phyloP scores from a whole-genome alignment of 1,140 invertebrate genomes.

The Aricia agestis region DNA sequence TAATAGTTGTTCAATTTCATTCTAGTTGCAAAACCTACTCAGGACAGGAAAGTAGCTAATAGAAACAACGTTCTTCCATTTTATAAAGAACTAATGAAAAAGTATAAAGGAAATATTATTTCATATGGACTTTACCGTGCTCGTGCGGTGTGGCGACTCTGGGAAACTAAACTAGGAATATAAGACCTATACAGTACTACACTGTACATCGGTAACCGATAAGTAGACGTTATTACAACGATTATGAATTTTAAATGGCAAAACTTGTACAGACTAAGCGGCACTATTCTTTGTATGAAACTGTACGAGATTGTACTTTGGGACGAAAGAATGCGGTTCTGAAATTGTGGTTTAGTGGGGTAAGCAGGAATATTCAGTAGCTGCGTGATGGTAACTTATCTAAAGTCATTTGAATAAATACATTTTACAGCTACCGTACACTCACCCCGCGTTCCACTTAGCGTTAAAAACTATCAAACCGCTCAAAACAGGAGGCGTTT shows the following conservation, averaged over 20 bases:
- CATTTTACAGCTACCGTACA: no score
- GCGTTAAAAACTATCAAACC: no score
- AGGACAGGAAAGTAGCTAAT: neutral
- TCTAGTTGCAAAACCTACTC: neutral
- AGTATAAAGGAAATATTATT: conserved; percentile 31
- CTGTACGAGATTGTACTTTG: no score
- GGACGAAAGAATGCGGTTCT: neutral
- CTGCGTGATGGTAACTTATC: no score
- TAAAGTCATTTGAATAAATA: no score
- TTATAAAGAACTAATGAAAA: neutral
- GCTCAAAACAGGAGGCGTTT: no score
- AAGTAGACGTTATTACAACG: conserved; percentile 54
- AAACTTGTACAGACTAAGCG: conserved; percentile 17
- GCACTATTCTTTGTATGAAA: neutral
- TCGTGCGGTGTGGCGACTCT: conserved; percentile 53
- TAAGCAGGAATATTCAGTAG: no score
- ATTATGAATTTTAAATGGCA: conserved; percentile 25
- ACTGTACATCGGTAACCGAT: conserved; percentile 45
- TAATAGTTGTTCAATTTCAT: neutral
- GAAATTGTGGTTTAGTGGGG: no score
- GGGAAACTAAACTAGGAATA: conserved; percentile 54
- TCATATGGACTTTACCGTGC: conserved; percentile 62
- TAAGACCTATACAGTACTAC: conserved; percentile 52
- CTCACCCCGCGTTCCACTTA: no score
- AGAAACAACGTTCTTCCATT: neutral